A percentile compares a stretch with the other conserved stretches of the same genome.
phyloP scores from a whole-genome alignment of 1,140 invertebrate species.

The Sinonovacula constricta region DNA sequence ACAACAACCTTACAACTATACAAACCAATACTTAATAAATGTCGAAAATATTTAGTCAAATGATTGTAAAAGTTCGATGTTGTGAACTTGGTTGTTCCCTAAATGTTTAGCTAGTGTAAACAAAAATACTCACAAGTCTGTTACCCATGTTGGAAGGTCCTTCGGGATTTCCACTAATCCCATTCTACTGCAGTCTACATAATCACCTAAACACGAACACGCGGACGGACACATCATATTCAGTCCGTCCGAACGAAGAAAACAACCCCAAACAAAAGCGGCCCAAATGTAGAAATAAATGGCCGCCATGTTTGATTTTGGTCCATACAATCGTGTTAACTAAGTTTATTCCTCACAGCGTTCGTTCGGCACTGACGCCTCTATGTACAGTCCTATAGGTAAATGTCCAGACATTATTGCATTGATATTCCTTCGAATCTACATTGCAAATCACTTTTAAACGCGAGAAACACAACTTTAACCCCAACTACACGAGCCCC shows the following conservation, averaged over 20 bases:
- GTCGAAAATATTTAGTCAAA: too few species aligned
- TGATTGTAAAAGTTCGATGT: too few species aligned
- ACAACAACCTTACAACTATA: too few species aligned
- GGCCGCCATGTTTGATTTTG: slow-evolving; percentile 55
- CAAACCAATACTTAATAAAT: too few species aligned
- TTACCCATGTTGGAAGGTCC: slow-evolving; percentile 40
- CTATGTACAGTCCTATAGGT: slow-evolving; percentile 9
- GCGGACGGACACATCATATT: slow-evolving; percentile 43
- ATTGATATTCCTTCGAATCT: slow-evolving; percentile 21
- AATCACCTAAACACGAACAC: slow-evolving; percentile 46
- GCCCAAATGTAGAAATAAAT: slow-evolving; percentile 50
- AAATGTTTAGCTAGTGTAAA: too few species aligned
- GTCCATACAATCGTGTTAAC: slow-evolving; percentile 32
- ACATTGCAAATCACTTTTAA: slow-evolving; percentile 10
- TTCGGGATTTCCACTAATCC: slow-evolving; percentile 49
- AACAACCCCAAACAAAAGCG: slow-evolving; percentile 52
- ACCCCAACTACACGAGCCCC: neutral
- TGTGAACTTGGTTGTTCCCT: too few species aligned
- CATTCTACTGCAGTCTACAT: slow-evolving; percentile 44
- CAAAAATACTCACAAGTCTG: slow-evolving; percentile 38
- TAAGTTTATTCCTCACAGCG: slow-evolving; percentile 24
- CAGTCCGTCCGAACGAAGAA: neutral
- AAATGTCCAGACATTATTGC: slow-evolving; percentile 37
- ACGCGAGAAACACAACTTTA: neutral
- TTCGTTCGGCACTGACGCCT: slow-evolving; percentile 8